Conservation (phyloP, 2,797 vertebrate genomes). For the Poeciliopsis turneri region DNA sequence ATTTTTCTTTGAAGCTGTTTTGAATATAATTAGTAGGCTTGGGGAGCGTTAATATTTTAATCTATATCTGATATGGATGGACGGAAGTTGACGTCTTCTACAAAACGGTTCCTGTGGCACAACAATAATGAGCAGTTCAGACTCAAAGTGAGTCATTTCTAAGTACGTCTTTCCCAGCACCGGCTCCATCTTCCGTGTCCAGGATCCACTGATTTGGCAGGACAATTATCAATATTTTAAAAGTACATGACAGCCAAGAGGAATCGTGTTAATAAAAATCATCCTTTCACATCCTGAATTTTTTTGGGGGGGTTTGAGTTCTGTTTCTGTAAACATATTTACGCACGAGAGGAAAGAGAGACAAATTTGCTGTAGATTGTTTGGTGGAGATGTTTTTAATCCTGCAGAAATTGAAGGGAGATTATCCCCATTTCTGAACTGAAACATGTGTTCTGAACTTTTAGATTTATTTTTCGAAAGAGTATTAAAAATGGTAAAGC, state of each 20-base stretch:
- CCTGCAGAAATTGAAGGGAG: neutral
- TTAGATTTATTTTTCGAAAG: neutral
- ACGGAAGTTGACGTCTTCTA: too few relatives aligned
- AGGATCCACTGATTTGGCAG: too few relatives aligned
- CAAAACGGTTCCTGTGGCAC: too few relatives aligned
- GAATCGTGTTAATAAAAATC: slow-evolving; percentile 42
- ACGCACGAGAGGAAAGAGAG: neutral
- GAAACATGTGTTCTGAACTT: neutral
- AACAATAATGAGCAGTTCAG: too few relatives aligned
- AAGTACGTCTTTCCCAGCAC: too few relatives aligned
- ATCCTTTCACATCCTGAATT: neutral
- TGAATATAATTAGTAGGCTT: too few relatives aligned
- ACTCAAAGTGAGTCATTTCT: too few relatives aligned
- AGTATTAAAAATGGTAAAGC: neutral
- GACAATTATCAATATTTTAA: too few relatives aligned
- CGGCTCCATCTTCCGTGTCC: too few relatives aligned
- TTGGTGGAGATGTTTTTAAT: neutral
- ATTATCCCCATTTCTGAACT: neutral
- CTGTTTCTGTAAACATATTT: neutral
- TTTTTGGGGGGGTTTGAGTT: neutral
- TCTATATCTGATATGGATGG: too few relatives aligned
- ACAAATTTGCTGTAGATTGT: neutral
- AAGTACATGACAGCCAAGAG: neutral
- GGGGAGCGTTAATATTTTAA: too few relatives aligned
- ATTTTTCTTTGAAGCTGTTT: too few relatives aligned